Conservation (phyloP, 2,888 invertebrate species). For the Diogma glabrata region DNA sequence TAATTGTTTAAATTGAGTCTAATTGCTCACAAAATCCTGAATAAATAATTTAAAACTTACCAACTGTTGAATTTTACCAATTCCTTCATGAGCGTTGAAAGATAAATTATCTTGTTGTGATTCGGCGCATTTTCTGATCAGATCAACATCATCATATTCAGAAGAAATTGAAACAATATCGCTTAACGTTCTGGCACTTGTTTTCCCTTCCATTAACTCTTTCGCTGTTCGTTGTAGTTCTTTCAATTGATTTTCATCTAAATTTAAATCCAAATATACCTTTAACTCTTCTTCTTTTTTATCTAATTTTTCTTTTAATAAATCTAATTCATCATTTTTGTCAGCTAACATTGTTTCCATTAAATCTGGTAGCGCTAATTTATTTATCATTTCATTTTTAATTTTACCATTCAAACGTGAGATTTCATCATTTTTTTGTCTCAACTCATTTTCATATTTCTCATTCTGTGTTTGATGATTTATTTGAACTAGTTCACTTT, state of each 20-base stretch:
- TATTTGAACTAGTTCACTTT: slow-evolving; percentile 36
- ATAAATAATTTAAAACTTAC: too few relatives aligned
- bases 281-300: slow-evolving; percentile 37
- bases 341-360: slow-evolving; percentile 52
- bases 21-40: too few relatives aligned
- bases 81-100: background rate
- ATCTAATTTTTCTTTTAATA: slow-evolving; percentile 43
- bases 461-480: slow-evolving; percentile 35
- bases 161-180: slow-evolving; percentile 62
- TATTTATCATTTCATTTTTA: slow-evolving; percentile 37
- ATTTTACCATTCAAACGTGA: slow-evolving; percentile 37
- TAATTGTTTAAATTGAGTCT: too few relatives aligned
- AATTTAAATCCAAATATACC: slow-evolving; percentile 43
- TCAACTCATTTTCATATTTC: slow-evolving; percentile 42
- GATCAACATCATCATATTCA: slow-evolving; percentile 57
- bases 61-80: too few relatives aligned
- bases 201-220: slow-evolving; percentile 39
- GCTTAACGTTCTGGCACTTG: slow-evolving; percentile 56
- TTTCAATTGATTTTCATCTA: slow-evolving; percentile 39
- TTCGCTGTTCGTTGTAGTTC: slow-evolving; percentile 15
- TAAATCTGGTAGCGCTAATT: slow-evolving; percentile 41
- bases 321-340: slow-evolving; percentile 58
- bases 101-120: slow-evolving; percentile 9
- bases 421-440: slow-evolving; percentile 35
- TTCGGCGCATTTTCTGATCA: slow-evolving; percentile 41